A percentile compares a stretch with the other conserved stretches of the same genome.
These are phyloP conservation scores for Paradisaea rubra DNA, from an alignment of 2,113 vertebrate genomes.

Conservation along the genomic window DNA sequence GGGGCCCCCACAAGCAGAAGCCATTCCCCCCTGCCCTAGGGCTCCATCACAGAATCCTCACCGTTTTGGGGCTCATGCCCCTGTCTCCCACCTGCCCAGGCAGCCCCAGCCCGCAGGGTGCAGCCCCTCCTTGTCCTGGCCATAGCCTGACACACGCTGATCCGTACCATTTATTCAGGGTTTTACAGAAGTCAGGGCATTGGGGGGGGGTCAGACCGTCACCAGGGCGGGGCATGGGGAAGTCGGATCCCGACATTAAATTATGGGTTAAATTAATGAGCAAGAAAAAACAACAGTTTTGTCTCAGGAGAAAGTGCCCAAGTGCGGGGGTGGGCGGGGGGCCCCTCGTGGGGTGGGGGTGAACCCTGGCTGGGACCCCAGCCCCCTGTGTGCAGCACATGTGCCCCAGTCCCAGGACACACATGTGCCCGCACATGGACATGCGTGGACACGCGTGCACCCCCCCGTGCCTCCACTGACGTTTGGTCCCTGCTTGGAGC, in stretches of 20 bases:
- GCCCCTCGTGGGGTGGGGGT: neutral
- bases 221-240: neutral
- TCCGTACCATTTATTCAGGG: neutral
- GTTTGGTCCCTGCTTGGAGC: neutral
- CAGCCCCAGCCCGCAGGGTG: neutral
- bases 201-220: neutral
- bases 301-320: conserved; percentile 18
- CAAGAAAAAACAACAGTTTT: neutral
- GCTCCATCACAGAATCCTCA: neutral
- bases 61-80: fast-evolving
- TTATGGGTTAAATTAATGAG: neutral
- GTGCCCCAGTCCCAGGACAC: neutral
- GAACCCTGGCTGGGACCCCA: neutral
- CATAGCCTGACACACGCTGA: neutral
- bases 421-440: neutral
- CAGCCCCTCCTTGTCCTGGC: neutral
- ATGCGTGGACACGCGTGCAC: neutral
- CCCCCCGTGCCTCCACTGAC: neutral
- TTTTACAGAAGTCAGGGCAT: neutral
- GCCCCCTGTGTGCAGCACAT: neutral
- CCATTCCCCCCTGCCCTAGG: too few species aligned
- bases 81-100: fast-evolving
- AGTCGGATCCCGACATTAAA: neutral
- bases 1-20: neutral
- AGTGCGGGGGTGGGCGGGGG: neutral